A percentile compares a stretch with the other conserved stretches of the same genome.
These are phyloP conservation scores for Cydia pomonella DNA, from an alignment of 1,140 invertebrate genomes.

Conservation along the genomic window DNA sequence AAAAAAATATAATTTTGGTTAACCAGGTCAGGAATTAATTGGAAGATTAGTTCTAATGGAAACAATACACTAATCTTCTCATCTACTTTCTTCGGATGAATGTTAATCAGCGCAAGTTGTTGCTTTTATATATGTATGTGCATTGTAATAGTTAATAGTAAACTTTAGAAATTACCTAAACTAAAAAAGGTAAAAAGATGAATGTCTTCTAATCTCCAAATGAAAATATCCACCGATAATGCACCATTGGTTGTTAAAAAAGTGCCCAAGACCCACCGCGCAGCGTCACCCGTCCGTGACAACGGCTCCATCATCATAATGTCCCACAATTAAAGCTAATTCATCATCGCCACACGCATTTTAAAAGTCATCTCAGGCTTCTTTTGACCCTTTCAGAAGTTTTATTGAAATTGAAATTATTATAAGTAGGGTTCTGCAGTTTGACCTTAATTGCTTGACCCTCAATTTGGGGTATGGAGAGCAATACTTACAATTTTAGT, in stretches of 20 bases:
- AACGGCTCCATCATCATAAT: conserved; percentile 29
- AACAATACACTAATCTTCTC: too few relatives aligned
- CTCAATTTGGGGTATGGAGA: background rate
- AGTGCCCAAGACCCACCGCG: conserved; percentile 13
- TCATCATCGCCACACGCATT: conserved; percentile 47
- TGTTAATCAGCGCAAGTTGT: too few relatives aligned
- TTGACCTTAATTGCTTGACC: conserved; percentile 10
- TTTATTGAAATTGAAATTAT: conserved; percentile 26
- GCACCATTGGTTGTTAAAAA: background rate
- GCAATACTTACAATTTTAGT: background rate
- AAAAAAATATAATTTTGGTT: too few relatives aligned
- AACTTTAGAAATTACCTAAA: too few relatives aligned
- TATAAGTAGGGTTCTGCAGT: background rate
- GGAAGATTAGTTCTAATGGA: too few relatives aligned
- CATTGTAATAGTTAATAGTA: too few relatives aligned
- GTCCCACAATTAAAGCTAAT: conserved; percentile 49
- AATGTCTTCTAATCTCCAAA: background rate
- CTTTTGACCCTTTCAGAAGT: conserved; percentile 37
- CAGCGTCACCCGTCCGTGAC: conserved; percentile 19
- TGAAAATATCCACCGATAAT: background rate
- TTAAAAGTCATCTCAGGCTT: conserved; percentile 46
- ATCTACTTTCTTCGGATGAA: too few relatives aligned
- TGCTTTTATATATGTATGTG: too few relatives aligned
- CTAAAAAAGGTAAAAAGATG: background rate
- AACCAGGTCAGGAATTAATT: too few relatives aligned